Percentiles rank a stretch among this genome's conserved stretches.
These are phyloP conservation scores for Melanaphis sacchari DNA, from an alignment of 1,140 invertebrate genomes.

Conservation along the genomic window DNA sequence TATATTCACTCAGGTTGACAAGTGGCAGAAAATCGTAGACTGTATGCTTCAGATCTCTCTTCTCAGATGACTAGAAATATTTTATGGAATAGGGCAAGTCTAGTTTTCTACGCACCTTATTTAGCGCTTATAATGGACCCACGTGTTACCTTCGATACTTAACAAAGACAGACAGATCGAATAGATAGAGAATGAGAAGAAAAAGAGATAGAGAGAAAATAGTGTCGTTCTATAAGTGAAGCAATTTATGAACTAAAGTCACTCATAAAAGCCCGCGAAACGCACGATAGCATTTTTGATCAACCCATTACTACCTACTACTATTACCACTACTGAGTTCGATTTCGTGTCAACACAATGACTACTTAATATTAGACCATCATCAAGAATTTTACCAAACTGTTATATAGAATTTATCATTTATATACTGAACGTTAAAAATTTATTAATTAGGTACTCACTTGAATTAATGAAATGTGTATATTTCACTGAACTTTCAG, in stretches of 20 bases:
- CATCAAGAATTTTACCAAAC: background rate
- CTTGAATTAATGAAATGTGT: background rate
- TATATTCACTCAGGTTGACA: background rate
- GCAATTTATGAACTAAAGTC: background rate
- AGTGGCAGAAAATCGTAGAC: background rate
- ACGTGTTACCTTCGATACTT: background rate
- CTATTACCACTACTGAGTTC: background rate
- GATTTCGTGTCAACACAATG: background rate
- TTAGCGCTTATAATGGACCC: slow-evolving; percentile 1
- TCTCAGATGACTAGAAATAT: background rate
- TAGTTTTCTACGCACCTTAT: slow-evolving; percentile 5
- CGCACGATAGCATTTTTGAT: background rate
- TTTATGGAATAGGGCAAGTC: background rate
- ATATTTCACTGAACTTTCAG: background rate
- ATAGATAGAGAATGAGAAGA: background rate
- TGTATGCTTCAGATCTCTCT: background rate
- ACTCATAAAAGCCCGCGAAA: slow-evolving; percentile 4
- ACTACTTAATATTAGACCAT: background rate
- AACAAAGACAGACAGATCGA: background rate
- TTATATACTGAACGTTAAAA: background rate
- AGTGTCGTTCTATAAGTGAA: background rate
- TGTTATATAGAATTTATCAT: background rate
- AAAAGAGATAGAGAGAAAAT: background rate
- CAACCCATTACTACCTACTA: background rate
- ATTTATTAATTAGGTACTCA: background rate